Conservation (phyloP, 2,888 invertebrate species). For the Ochropleura leucogaster region DNA sequence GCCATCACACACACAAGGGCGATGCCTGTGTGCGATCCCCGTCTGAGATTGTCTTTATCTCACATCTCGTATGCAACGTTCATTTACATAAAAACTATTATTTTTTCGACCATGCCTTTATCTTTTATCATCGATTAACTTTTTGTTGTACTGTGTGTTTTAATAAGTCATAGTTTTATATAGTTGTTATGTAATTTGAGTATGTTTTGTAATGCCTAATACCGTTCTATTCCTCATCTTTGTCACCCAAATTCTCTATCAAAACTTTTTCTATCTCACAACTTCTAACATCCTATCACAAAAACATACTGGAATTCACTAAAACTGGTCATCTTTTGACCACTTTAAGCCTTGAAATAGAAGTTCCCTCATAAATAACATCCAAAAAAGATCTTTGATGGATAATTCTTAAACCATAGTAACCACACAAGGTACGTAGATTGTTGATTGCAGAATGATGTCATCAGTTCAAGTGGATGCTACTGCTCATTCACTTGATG, state of each 20-base stretch:
- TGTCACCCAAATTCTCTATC: not conserved
- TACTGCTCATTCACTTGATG: constrained; percentile 34
- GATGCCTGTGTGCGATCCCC: constrained; percentile 63
- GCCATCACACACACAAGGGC: constrained; percentile 60
- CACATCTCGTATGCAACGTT: constrained; percentile 78
- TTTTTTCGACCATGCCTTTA: constrained; percentile 76
- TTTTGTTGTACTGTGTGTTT: constrained; percentile 68
- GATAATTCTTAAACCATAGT: constrained; percentile 25
- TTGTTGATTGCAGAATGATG: constrained; percentile 42
- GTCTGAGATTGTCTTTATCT: constrained; percentile 72
- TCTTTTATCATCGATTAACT: constrained; percentile 78
- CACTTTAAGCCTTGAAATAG: not conserved
- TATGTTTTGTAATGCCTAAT: not conserved
- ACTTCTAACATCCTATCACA: not conserved
- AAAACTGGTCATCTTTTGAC: not conserved
- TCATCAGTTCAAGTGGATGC: constrained; percentile 34
- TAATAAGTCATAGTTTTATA: constrained; percentile 55
- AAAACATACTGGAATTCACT: not conserved
- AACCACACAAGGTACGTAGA: constrained; percentile 32
- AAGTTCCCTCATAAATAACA: constrained; percentile 1
- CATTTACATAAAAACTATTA: constrained; percentile 86
- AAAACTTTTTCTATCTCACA: not conserved
- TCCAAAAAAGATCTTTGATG: constrained; percentile 19
- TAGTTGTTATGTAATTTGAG: constrained; percentile 1
- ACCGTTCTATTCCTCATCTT: not conserved